Conservation (phyloP, 2,797 vertebrate species). For the Acanthiza pusilla region DNA sequence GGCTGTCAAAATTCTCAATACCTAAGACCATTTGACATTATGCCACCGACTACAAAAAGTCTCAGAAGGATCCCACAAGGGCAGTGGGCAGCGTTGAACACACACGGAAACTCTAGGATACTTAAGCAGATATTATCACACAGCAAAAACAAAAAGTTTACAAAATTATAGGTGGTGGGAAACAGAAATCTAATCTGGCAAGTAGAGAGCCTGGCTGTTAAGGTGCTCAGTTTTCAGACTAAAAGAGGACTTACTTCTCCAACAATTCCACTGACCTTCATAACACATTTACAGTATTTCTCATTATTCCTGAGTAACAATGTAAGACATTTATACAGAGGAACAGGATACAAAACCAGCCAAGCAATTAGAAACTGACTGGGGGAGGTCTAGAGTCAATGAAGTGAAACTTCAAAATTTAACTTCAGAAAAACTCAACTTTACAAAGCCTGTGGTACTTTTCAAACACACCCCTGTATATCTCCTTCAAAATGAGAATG, state of each 20-base stretch:
- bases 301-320: background rate
- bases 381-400: background rate
- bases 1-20: background rate
- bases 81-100: background rate
- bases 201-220: background rate
- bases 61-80: background rate
- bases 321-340: background rate
- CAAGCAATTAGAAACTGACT: background rate
- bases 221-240: background rate
- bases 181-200: background rate
- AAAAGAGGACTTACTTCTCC: background rate
- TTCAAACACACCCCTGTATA: background rate
- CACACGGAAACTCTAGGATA: background rate
- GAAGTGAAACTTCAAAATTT: background rate
- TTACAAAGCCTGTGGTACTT: background rate
- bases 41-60: rapidly evolving
- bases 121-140: background rate
- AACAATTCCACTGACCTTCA: background rate
- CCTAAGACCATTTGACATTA: background rate
- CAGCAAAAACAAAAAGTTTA: background rate
- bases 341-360: background rate
- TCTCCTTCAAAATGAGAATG: background rate
- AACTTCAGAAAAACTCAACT: background rate
- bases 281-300: background rate
- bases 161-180: background rate